Evolutionary conservation across 2,888 invertebrate species (phyloP).

Genomic region (Augochlorella aurata): DNA sequence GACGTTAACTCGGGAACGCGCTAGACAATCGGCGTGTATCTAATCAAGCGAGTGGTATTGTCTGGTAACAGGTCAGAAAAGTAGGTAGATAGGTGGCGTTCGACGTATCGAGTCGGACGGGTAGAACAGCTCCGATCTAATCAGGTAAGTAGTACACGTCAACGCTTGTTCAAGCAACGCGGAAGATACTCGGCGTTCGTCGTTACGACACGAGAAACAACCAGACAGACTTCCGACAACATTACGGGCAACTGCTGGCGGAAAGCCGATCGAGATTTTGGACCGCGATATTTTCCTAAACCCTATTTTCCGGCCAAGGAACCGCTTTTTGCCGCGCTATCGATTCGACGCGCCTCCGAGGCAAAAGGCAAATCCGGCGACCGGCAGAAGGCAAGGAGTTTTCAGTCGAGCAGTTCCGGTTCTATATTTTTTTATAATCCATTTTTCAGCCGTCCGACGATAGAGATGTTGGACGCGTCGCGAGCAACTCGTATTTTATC

Average conservation of each 20-base stretch:
- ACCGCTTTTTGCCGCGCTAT: background rate
- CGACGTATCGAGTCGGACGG: conserved; percentile 5
- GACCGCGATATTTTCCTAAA: too few relatives aligned
- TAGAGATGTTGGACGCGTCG: background rate
- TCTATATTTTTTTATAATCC: background rate
- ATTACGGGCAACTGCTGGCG: background rate
- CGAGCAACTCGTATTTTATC: background rate
- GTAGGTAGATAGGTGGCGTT: background rate
- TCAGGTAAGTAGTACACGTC: conserved; percentile 5
- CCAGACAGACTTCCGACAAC: background rate
- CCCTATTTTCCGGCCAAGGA: background rate
- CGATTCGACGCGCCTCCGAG: background rate
- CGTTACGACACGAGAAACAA: background rate
- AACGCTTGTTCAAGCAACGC: background rate
- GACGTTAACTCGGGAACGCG: background rate
- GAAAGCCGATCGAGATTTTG: too few relatives aligned
- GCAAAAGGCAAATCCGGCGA: background rate
- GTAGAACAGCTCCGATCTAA: background rate
- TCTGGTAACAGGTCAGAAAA: conserved; percentile 10
- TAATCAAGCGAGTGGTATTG: conserved; percentile 9
- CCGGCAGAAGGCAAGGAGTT: background rate
- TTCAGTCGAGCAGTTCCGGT: background rate
- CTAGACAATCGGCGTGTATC: background rate
- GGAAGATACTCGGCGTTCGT: background rate
- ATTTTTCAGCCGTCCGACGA: background rate